A percentile compares a stretch with the other conserved stretches of the same genome.
Conservation (phyloP, 2,797 vertebrate species). For the Sebastes hubbsi region DNA sequence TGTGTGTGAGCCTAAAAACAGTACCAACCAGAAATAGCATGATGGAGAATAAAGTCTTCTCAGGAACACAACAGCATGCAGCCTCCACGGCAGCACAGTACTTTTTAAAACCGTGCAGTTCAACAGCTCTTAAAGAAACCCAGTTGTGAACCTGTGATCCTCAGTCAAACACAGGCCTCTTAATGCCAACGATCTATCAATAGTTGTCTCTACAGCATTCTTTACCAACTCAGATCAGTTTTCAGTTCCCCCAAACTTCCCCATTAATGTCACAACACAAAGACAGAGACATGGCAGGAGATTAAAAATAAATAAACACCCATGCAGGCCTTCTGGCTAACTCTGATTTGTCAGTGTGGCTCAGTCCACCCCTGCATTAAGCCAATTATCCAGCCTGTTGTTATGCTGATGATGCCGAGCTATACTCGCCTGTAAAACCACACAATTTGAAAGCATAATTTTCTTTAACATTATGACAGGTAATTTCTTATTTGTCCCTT, state of each 20-base stretch:
- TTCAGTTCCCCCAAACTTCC: background rate
- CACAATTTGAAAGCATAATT: constrained; percentile 29
- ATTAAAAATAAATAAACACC: constrained; percentile 30
- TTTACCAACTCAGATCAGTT: constrained; percentile 19
- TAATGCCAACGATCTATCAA: background rate
- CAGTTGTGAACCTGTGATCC: constrained; percentile 47
- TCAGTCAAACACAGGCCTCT: constrained; percentile 24
- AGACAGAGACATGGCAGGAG: constrained; percentile 5
- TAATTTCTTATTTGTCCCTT: constrained; percentile 38
- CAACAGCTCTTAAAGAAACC: constrained; percentile 35
- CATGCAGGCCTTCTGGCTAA: background rate
- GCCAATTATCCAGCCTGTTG: constrained; percentile 54
- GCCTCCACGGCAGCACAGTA: constrained; percentile 26
- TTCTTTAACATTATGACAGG: constrained; percentile 40
- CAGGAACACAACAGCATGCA: constrained; percentile 26
- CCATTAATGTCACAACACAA: constrained; percentile 16
- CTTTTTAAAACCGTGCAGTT: constrained; percentile 32
- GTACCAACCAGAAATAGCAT: constrained; percentile 9
- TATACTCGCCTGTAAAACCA: constrained; percentile 28
- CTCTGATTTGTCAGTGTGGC: constrained; percentile 19
- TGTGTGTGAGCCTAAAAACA: background rate
- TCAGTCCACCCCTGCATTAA: constrained; percentile 27
- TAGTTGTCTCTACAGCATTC: constrained; percentile 21
- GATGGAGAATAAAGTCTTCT: constrained; percentile 23
- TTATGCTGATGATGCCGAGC: constrained; percentile 51